Evolutionary conservation across 2,888 invertebrate genomes (phyloP).

Genomic region (Drosophila nigritarsus): DNA sequence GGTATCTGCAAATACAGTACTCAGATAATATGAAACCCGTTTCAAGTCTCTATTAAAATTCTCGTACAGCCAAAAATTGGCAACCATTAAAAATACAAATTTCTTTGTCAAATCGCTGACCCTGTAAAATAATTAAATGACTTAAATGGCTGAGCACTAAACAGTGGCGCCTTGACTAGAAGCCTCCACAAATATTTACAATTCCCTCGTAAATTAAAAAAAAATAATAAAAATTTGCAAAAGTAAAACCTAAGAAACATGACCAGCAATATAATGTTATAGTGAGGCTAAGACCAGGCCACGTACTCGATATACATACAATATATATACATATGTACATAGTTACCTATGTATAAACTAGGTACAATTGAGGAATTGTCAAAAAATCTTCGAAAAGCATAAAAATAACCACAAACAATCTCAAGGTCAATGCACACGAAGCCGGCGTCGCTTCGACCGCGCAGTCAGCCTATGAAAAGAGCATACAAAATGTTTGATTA

Average conservation of each 20-base stretch:
- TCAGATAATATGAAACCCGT: background rate
- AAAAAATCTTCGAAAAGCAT: constrained; percentile 57
- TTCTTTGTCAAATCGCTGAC: constrained; percentile 18
- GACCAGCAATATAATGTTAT: constrained; percentile 65
- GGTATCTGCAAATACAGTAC: background rate
- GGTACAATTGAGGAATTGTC: constrained; percentile 75
- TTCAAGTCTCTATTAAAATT: background rate
- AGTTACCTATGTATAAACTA: constrained; percentile 26
- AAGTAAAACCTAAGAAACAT: constrained; percentile 45
- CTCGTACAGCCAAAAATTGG: background rate
- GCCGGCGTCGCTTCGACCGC: constrained; percentile 26
- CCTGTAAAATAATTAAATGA: constrained; percentile 39
- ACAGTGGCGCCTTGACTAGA: constrained; percentile 40
- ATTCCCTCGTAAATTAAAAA: constrained; percentile 25
- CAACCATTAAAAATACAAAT: constrained; percentile 1
- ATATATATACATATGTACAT: constrained; percentile 5
- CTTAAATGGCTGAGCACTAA: constrained; percentile 13
- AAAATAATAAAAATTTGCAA: constrained; percentile 45
- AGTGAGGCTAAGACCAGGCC: constrained; percentile 22
- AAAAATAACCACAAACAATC: constrained; percentile 38
- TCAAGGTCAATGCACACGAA: constrained; percentile 70
- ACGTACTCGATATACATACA: constrained; percentile 7
- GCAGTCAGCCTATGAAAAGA: constrained; percentile 52
- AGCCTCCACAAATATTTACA: constrained; percentile 26
- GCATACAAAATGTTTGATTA: constrained; percentile 74